Base-by-base conservation (phyloP, 2,113 vertebrate species). In the Gorsachius goisagi region DNA sequence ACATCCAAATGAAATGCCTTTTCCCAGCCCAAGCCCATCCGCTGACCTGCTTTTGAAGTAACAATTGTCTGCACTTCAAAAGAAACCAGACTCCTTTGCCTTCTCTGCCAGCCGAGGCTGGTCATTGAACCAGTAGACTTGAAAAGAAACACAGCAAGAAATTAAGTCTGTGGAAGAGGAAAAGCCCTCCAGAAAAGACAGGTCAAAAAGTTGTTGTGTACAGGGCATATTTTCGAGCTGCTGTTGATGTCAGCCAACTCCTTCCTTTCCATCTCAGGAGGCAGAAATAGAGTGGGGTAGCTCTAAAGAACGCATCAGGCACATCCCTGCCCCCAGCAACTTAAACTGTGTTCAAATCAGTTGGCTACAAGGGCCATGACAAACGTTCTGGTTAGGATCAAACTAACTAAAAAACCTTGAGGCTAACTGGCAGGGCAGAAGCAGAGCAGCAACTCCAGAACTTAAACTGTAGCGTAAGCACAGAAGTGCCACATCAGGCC, bases 41-140 rank as follows among this genome's bases (percentile, higher is more conserved):
- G 66, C 41, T 87, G 85, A 89, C 50, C 47, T 52, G 81, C 72
- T 95, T 97, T 95, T 95, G 95, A 97, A 97, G 94, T 73, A 95
- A 91, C 76, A 93, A 85, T 77, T 17, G 1, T 32, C 55, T 82
- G 84, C 41, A 89, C 88, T 97, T 95, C 93, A 97, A 96, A 96
- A 90, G 92, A 90, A 90, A 93, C 32, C 27, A 64, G 55, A 78
- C 6, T 93, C 62, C 86, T 96, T 91, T 95, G 90, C 78, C 58
- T 93, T 77, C 59, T 62, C 58, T 77, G 92, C 85, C 91, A 95
- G 78, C 55, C 83, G 73, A 96, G 49, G 75, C 5, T 68, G 89
- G 83, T 62, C 73, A 83, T 5, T 62, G 77, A 89, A 72, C 14
- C 49, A 59, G 26, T 8, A 78, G 67, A 56, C 63, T 91, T 93